Conservation (phyloP, 2,113 vertebrate genomes). For the Rhinoderma darwinii region DNA sequence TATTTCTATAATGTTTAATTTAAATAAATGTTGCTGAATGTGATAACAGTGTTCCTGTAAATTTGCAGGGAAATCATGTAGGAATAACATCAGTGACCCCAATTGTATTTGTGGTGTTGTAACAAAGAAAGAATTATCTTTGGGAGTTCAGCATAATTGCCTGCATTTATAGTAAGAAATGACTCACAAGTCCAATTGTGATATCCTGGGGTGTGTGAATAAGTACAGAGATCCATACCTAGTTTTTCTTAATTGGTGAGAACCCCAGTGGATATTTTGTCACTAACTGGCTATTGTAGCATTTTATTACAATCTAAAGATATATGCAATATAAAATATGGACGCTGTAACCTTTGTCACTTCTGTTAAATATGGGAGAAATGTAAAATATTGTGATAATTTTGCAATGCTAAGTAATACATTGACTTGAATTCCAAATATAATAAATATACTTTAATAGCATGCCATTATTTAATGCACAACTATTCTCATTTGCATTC, state of each 20-base stretch:
- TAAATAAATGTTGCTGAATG: background rate
- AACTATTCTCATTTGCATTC: background rate
- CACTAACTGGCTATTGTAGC: slow-evolving; percentile 8
- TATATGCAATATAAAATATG: background rate
- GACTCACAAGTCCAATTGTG: background rate
- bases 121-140: background rate
- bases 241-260: slow-evolving; percentile 50
- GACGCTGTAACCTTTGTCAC: background rate
- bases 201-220: slow-evolving; percentile 27
- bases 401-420: background rate
- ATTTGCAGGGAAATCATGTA: background rate
- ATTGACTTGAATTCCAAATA: background rate
- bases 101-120: background rate
- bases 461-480: background rate
- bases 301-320: background rate
- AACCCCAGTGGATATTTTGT: slow-evolving; percentile 41
- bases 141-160: background rate
- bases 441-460: background rate
- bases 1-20: background rate
- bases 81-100: background rate
- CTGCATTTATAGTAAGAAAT: slow-evolving; percentile 8
- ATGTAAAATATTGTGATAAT: background rate
- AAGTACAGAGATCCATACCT: slow-evolving; percentile 30
- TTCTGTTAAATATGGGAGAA: slow-evolving; percentile 10
- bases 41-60: background rate